Evolutionary conservation across 2,888 invertebrate genomes (phyloP).

Genomic region (Pammene fasciana): DNA sequence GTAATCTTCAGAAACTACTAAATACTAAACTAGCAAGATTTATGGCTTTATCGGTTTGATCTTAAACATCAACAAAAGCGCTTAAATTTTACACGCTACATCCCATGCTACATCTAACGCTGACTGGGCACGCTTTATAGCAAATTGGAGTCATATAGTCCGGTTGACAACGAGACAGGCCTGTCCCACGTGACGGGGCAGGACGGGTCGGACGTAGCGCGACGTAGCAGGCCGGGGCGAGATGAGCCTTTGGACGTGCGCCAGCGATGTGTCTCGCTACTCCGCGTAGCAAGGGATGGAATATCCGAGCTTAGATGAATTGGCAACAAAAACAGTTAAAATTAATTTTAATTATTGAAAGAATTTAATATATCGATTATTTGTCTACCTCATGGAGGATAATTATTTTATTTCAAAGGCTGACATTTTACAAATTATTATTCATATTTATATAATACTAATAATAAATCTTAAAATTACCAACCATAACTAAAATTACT

Average conservation of each 20-base stretch:
- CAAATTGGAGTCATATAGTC: conserved; percentile 54
- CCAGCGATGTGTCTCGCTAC: conserved; percentile 63
- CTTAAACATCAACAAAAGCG: conserved; percentile 22
- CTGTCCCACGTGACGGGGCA: conserved; percentile 56
- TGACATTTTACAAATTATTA: too few species aligned
- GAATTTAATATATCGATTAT: too few species aligned
- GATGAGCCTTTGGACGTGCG: conserved; percentile 62
- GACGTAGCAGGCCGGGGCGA: conserved; percentile 49
- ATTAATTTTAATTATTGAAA: conserved; percentile 55
- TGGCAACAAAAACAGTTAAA: conserved; percentile 57
- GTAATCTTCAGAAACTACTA: conserved; percentile 23
- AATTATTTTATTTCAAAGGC: too few species aligned
- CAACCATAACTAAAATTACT: too few species aligned
- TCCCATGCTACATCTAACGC: conserved; percentile 41
- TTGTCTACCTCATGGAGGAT: too few species aligned
- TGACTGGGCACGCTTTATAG: conserved; percentile 49
- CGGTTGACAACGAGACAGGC: conserved; percentile 47
- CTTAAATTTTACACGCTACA: conserved; percentile 36
- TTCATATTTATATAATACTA: too few species aligned
- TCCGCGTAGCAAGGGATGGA: conserved; percentile 52
- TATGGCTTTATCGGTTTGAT: conserved; percentile 15
- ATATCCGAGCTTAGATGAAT: conserved; percentile 57
- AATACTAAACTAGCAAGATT: conserved; percentile 24
- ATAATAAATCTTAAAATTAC: too few species aligned
- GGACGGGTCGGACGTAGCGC: conserved; percentile 45